Evolutionary conservation across 2,888 invertebrate genomes (phyloP).

Genomic region (Drosophila borealis): DNA sequence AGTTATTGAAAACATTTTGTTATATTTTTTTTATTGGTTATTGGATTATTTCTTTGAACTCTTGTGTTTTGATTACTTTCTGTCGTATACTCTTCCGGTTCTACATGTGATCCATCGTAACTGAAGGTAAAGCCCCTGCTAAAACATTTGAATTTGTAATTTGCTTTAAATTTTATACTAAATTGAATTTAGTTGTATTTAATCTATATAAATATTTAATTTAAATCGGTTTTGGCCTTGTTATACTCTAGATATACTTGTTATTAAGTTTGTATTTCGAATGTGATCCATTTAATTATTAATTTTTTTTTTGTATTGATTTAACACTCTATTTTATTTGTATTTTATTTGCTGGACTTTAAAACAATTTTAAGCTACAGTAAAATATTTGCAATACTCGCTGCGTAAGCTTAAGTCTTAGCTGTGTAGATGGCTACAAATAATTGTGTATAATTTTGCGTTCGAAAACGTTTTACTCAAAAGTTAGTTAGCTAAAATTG

Average conservation of each 20-base stretch:
- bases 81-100: conserved; percentile 47
- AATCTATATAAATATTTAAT: conserved; percentile 23
- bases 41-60: conserved; percentile 33
- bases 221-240: conserved; percentile 38
- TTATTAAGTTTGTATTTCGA: conserved; percentile 44
- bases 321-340: conserved; percentile 24
- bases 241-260: conserved; percentile 38
- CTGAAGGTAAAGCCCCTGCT: conserved; percentile 44
- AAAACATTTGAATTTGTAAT: conserved; percentile 39
- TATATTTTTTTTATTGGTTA: conserved; percentile 6
- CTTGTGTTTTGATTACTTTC: conserved; percentile 32
- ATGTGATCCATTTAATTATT: conserved; percentile 20
- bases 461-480: conserved; percentile 52
- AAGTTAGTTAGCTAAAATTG: conserved; percentile 56
- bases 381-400: conserved; percentile 77
- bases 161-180: conserved; percentile 38
- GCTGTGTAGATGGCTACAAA: conserved; percentile 63
- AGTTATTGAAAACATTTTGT: conserved; percentile 3
- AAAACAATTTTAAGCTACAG: conserved; percentile 74
- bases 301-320: conserved; percentile 3
- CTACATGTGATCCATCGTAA: conserved; percentile 38
- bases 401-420: conserved; percentile 75
- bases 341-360: conserved; percentile 37
- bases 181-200: conserved; percentile 54
- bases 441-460: conserved; percentile 67